Evolutionary conservation across 1,140 invertebrate genomes (phyloP).

Genomic region (Ruditapes philippinarum): DNA sequence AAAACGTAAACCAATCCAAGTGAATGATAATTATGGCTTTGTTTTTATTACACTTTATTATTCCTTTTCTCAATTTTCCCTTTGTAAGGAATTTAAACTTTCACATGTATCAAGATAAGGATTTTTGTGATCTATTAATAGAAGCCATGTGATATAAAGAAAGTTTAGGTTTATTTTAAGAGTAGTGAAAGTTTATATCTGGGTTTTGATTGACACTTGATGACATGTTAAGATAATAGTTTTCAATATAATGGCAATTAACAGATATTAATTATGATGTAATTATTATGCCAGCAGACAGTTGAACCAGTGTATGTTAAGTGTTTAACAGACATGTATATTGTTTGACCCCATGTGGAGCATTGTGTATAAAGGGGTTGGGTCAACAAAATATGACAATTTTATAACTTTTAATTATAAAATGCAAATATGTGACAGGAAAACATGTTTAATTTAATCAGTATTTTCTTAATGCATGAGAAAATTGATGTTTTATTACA

Average conservation of each 20-base stretch:
- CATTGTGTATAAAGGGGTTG: background rate
- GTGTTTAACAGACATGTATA: background rate
- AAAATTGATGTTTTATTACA: no score
- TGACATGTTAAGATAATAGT: conserved; percentile 17
- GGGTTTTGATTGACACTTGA: conserved; percentile 8
- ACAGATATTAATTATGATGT: background rate
- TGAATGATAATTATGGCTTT: conserved; percentile 24
- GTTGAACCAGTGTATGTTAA: background rate
- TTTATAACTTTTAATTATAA: no score
- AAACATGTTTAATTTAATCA: no score
- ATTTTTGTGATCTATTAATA: conserved; percentile 20
- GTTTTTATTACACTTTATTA: conserved; percentile 12
- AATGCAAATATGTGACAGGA: no score
- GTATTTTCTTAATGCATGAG: no score
- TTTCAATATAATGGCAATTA: background rate
- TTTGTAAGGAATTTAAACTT: conserved; percentile 7
- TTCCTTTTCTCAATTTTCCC: conserved; percentile 18
- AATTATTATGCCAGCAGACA: background rate
- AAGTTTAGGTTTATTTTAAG: conserved; percentile 12
- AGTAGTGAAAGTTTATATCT: conserved; percentile 16
- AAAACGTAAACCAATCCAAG: background rate
- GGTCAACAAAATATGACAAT: background rate
- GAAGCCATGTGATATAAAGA: conserved; percentile 31
- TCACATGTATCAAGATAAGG: conserved; percentile 15
- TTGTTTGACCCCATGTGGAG: background rate